These are phyloP conservation scores for Cyanoderma ruficeps DNA, from an alignment of 2,113 vertebrate species.

Conservation along the genomic window DNA sequence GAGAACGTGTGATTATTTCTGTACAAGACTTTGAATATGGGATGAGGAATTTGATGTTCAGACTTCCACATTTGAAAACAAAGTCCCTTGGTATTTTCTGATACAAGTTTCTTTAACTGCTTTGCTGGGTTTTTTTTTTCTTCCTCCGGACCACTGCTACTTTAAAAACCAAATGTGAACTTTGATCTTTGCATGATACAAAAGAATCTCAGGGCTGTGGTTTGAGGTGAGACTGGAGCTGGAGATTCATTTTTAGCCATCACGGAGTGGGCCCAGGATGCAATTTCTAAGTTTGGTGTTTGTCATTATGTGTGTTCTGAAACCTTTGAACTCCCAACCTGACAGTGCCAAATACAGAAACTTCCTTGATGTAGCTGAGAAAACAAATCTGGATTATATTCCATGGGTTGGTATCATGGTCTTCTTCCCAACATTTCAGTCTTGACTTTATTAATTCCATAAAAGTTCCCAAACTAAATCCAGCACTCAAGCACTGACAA, in stretches of 20 bases:
- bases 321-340: background rate
- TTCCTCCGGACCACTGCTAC: background rate
- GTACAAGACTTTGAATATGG: background rate
- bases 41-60: background rate
- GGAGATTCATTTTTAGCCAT: background rate
- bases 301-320: background rate
- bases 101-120: background rate
- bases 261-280: background rate
- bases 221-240: background rate
- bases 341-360: background rate
- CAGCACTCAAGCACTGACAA: background rate
- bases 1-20: background rate
- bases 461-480: background rate
- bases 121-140: background rate
- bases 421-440: background rate
- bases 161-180: background rate
- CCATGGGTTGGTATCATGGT: rapidly evolving
- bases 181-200: background rate
- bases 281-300: background rate
- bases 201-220: background rate
- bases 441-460: background rate
- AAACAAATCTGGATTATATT: background rate
- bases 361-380: background rate
- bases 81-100: background rate
- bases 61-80: background rate